Evolutionary conservation across 2,113 vertebrate genomes (phyloP).

Genomic region (Balaenoptera acutorostrata): DNA sequence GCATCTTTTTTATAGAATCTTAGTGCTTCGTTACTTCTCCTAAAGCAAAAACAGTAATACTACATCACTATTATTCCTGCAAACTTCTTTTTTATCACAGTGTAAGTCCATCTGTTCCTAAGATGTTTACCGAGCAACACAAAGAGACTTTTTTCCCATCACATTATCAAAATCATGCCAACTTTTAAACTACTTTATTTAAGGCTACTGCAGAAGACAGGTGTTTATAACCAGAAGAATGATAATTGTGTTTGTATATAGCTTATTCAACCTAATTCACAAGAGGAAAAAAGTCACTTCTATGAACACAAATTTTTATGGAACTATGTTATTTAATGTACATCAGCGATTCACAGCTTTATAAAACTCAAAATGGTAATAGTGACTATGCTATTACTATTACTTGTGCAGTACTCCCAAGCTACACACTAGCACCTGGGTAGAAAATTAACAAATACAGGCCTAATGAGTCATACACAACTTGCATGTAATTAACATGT

Average conservation of each 20-base stretch:
- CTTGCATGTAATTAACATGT: not conserved
- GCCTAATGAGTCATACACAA: not conserved
- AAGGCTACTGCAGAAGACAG: not conserved
- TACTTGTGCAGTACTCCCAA: not conserved
- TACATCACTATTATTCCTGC: not conserved
- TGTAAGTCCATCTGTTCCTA: not conserved
- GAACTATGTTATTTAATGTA: not conserved
- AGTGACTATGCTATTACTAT: not conserved
- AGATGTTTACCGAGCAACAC: not conserved
- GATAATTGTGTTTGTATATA: not conserved
- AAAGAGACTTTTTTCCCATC: not conserved
- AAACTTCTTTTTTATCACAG: slow-evolving; percentile 15
- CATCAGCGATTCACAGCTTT: not conserved
- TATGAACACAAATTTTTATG: not conserved
- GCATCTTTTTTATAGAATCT: not conserved
- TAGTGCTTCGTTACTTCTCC: not conserved
- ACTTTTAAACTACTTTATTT: not conserved
- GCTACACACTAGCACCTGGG: not conserved
- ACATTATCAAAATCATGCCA: not conserved
- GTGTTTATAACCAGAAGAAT: not conserved
- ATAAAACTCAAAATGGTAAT: not conserved
- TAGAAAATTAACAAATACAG: not conserved
- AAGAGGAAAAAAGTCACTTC: not conserved
- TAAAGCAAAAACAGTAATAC: not conserved
- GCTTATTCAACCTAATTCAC: not conserved